phyloP scores from a whole-genome alignment of 2,888 invertebrate species.

The Hirtodrosophila duncani region DNA sequence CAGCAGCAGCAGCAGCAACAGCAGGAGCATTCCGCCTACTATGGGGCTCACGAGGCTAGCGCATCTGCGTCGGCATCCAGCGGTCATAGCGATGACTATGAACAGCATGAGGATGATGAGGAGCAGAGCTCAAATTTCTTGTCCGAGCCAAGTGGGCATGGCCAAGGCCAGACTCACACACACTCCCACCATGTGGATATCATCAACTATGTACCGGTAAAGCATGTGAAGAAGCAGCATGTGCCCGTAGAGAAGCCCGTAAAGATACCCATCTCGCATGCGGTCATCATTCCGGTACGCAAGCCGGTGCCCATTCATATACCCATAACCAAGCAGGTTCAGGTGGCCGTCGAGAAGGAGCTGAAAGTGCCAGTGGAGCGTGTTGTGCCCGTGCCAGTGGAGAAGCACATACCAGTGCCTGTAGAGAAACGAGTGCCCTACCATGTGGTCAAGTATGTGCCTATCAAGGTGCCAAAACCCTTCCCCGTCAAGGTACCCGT shows the following conservation, averaged over 20 bases:
- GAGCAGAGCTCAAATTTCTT: slow-evolving; percentile 60
- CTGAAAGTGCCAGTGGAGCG: slow-evolving; percentile 82
- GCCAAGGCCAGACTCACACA: too few relatives aligned
- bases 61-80: slow-evolving; percentile 10
- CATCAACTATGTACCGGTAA: slow-evolving; percentile 82
- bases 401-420: slow-evolving; percentile 85
- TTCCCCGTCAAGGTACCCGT: slow-evolving; percentile 88
- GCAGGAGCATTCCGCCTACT: slow-evolving; percentile 31
- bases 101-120: slow-evolving; percentile 50
- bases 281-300: slow-evolving; percentile 86
- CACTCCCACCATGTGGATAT: slow-evolving; percentile 79
- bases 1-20: slow-evolving; percentile 45
- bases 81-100: slow-evolving; percentile 40
- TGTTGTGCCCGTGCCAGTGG: slow-evolving; percentile 85
- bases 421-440: slow-evolving; percentile 86
- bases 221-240: slow-evolving; percentile 86
- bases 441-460: slow-evolving; percentile 86
- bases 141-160: slow-evolving; percentile 41
- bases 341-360: slow-evolving; percentile 84
- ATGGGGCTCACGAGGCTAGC: slow-evolving; percentile 21
- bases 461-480: slow-evolving; percentile 87
- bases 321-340: slow-evolving; percentile 85
- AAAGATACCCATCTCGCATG: slow-evolving; percentile 86
- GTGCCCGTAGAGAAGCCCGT: slow-evolving; percentile 85
- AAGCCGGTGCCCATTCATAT: slow-evolving; percentile 89